Evolutionary conservation across 2,888 invertebrate genomes (phyloP), one percentile per base, ranked within the genome.

Genomic region (Xiphydria camelus): DNA sequence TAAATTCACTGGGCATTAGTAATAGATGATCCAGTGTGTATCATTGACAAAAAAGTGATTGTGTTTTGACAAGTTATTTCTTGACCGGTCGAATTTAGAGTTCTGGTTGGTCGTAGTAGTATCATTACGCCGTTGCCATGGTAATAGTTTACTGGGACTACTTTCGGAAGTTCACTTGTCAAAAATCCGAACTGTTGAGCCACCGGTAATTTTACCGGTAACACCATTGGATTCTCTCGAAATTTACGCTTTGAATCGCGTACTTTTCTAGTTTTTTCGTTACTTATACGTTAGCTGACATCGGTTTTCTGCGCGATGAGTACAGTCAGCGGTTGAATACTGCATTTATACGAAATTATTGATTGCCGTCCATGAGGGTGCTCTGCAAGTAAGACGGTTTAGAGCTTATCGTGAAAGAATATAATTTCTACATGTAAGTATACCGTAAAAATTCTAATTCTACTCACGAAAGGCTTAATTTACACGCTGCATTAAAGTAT

Each of bases 101-200:
- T n/a, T n/a, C n/a, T n/a, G n/a, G n/a, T n/a, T n/a, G n/a, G n/a
- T n/a, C n/a, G 7, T 7, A 23, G 7, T 23, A n/a, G 23, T 52
- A 53, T 53, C 32, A 41, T 49, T 58, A 40, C 59, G 56, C 51
- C 45, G 66, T 59, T 58, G 49, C 52, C 62, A 64, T 65, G 55
- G 62, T 47, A 66, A 69, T 68, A 52, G 63, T 61, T 61, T 62
- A 63, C 57, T 26, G 43, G 66, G 64, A 65, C 67, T 69, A 68
- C 66, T 68, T 68, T 64, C 67, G 64, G 64, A 70, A 66, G 61
- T 64, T 63, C 61, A 49, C 51, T 49, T 57, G 51, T 60, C 57
- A 34, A 36, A 26, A 59, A 52, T 51, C 53, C 47, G 54, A 63
- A 51, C 51, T 45, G 53, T 49, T 50, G 51, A 49, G 57, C 57